Evolutionary conservation across 2,888 invertebrate species (phyloP).

Genomic region (Petrolisthes cinctipes): DNA sequence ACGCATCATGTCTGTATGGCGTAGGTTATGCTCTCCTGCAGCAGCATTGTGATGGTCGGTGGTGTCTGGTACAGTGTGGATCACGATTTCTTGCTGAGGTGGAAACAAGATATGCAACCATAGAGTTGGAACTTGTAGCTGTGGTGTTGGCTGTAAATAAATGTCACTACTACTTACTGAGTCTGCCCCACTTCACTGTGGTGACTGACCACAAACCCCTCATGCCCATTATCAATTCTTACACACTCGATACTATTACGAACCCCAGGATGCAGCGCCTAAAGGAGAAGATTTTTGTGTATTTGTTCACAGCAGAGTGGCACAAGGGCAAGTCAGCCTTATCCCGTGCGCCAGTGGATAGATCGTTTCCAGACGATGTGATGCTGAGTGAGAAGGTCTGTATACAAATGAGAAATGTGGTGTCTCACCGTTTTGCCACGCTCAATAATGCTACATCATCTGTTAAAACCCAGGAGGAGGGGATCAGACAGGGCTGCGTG

Average conservation of each 20-base stretch:
- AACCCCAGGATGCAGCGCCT: conserved; percentile 25
- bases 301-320: conserved; percentile 21
- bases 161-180: conserved; percentile 17
- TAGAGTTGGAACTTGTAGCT: conserved; percentile 29
- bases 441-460: no score
- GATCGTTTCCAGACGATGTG: conserved; percentile 9
- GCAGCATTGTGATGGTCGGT: background rate
- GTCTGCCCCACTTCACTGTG: conserved; percentile 12
- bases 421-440: no score
- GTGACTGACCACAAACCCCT: conserved; percentile 21
- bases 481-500: no score
- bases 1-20: conserved; percentile 36
- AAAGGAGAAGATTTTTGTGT: background rate
- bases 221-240: conserved; percentile 14
- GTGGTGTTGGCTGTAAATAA: conserved; percentile 19
- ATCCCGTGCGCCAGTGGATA: conserved; percentile 19
- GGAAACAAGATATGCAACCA: conserved; percentile 21
- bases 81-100: conserved; percentile 21
- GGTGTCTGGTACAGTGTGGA: conserved; percentile 33
- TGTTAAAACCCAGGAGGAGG: no score
- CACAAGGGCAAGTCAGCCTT: conserved; percentile 14
- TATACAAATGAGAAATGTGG: background rate
- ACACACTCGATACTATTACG: conserved; percentile 17
- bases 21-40: conserved; percentile 42
- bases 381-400: background rate